These are phyloP conservation scores for Dendrolimus punctatus DNA, from an alignment of 1,140 invertebrate species.

Conservation along the genomic window DNA sequence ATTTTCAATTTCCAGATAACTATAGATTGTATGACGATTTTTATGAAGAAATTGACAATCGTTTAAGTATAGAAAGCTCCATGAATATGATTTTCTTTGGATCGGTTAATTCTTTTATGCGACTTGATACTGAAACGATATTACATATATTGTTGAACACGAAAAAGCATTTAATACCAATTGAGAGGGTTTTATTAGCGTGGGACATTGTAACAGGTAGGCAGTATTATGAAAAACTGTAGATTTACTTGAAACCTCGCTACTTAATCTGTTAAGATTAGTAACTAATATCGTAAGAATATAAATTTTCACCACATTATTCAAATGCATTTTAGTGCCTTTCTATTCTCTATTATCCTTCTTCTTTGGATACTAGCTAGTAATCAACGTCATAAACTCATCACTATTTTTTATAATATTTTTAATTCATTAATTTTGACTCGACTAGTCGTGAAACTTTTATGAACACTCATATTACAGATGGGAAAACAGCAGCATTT, in stretches of 20 bases:
- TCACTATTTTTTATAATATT: no score
- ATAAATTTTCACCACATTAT: no score
- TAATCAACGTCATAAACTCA: no score
- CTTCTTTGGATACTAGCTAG: no score
- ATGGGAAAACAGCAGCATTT: slow-evolving; percentile 57
- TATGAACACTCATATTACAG: slow-evolving; percentile 24
- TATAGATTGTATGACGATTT: slow-evolving; percentile 38
- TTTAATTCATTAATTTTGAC: no score
- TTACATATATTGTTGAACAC: slow-evolving; percentile 45
- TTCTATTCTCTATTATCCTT: no score
- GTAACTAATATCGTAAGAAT: no score
- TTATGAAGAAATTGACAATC: slow-evolving; percentile 52
- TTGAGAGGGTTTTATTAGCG: slow-evolving; percentile 35
- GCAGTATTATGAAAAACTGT: background rate
- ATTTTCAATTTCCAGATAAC: slow-evolving; percentile 16
- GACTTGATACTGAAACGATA: slow-evolving; percentile 51
- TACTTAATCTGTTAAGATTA: no score
- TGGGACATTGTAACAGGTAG: slow-evolving; percentile 59
- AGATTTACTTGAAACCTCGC: no score
- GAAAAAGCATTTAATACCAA: slow-evolving; percentile 46
- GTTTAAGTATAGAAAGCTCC: slow-evolving; percentile 35
- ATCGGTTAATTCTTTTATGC: slow-evolving; percentile 41
- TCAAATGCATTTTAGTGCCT: no score
- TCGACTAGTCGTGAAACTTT: background rate
- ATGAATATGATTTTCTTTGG: slow-evolving; percentile 62